phyloP scores from a whole-genome alignment of 1,140 invertebrate genomes.

The Eupeodes corollae region DNA sequence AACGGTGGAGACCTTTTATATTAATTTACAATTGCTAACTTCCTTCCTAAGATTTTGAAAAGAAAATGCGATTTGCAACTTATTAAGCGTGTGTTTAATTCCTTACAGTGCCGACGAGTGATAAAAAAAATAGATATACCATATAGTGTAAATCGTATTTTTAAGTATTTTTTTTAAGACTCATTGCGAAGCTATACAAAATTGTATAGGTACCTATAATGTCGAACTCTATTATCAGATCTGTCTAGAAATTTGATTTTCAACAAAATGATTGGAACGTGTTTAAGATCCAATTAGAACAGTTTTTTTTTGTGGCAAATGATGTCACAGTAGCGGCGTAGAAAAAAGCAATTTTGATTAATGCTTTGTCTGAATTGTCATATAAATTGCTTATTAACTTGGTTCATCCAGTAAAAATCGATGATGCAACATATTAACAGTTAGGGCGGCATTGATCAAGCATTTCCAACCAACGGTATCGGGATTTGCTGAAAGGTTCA shows the following conservation, averaged over 20 bases:
- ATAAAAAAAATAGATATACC: too few species aligned
- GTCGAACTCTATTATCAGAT: too few species aligned
- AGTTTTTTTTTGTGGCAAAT: constrained; percentile 6
- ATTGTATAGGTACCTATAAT: too few species aligned
- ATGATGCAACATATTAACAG: not conserved
- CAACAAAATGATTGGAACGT: not conserved
- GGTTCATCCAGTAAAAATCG: constrained; percentile 1
- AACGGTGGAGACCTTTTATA: too few species aligned
- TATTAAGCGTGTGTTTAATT: too few species aligned
- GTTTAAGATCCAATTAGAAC: constrained; percentile 1
- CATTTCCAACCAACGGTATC: not conserved
- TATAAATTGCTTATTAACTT: constrained; percentile 3
- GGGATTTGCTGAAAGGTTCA: constrained; percentile 3
- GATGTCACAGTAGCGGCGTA: not conserved
- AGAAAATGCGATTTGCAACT: too few species aligned
- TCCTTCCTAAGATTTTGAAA: too few species aligned
- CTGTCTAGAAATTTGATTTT: not conserved
- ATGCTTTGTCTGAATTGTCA: not conserved
- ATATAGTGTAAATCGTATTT: too few species aligned
- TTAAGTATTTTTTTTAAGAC: too few species aligned
- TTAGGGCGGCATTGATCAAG: not conserved
- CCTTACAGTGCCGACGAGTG: too few species aligned
- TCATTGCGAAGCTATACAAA: too few species aligned
- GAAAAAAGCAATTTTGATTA: constrained; percentile 6
- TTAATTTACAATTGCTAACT: too few species aligned